Evolutionary conservation across 2,888 invertebrate species (phyloP).

Genomic region (Crossocerus cetratus): DNA sequence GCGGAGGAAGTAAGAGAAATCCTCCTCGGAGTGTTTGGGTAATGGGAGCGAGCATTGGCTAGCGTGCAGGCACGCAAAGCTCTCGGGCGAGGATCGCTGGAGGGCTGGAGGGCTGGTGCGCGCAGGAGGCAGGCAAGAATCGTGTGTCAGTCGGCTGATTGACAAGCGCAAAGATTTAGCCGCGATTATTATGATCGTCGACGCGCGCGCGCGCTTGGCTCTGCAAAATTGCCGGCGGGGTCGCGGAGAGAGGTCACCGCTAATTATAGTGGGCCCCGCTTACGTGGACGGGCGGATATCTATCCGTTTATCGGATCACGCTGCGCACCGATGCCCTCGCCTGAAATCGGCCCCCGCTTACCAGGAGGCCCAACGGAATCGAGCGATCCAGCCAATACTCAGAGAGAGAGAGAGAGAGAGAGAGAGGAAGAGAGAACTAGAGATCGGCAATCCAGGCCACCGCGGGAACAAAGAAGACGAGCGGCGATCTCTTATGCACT

Average conservation of each 20-base stretch:
- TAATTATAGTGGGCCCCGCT: constrained; percentile 72
- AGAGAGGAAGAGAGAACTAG: too few relatives aligned
- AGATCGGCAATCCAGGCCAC: neutral
- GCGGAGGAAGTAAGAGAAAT: constrained; percentile 39
- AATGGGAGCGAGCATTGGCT: constrained; percentile 60
- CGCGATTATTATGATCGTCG: constrained; percentile 73
- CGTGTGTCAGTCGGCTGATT: constrained; percentile 65
- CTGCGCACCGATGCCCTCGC: constrained; percentile 37
- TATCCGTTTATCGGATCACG: constrained; percentile 75
- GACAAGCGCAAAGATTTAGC: constrained; percentile 63
- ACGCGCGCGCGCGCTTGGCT: constrained; percentile 53
- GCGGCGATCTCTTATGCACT: neutral
- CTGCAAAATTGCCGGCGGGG: constrained; percentile 72
- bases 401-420: too few relatives aligned
- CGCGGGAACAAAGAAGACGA: constrained; percentile 50
- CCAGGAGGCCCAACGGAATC: constrained; percentile 22
- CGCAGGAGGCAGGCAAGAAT: constrained; percentile 42
- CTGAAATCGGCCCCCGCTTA: constrained; percentile 20
- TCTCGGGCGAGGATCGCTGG: too few relatives aligned
- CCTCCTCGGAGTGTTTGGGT: constrained; percentile 30
- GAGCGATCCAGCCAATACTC: too few relatives aligned
- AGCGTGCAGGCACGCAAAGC: constrained; percentile 25
- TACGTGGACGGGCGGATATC: constrained; percentile 66
- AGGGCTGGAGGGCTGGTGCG: constrained; percentile 9
- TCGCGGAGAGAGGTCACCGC: constrained; percentile 72